A percentile compares a stretch with the other conserved stretches of the same genome.
Conservation (phyloP, 1,140 invertebrate species). For the Vollenhovia emeryi region DNA sequence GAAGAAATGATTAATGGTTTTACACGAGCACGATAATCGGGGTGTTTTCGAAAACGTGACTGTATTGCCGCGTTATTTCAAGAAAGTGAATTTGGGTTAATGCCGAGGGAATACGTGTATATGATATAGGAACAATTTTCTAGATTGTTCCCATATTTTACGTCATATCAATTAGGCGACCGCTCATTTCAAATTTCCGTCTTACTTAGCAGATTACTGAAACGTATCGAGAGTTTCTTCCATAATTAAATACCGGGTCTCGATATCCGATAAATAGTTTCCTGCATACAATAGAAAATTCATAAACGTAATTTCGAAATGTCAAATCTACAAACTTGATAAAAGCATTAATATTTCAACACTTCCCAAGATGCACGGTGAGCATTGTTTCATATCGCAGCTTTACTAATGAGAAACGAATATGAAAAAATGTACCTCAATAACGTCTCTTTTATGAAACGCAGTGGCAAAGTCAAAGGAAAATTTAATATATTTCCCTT, state of each 20-base stretch:
- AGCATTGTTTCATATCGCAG: background rate
- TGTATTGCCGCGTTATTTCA: background rate
- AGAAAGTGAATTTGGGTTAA: constrained; percentile 1
- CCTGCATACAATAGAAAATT: background rate
- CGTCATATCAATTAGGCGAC: background rate
- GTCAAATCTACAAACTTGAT: background rate
- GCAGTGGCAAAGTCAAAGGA: background rate
- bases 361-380: background rate
- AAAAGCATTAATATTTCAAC: background rate
- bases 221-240: background rate
- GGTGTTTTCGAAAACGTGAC: background rate
- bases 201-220: background rate
- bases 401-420: background rate
- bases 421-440: background rate
- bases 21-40: background rate
- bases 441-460: background rate
- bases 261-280: background rate
- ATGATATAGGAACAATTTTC: background rate
- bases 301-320: background rate
- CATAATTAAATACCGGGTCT: background rate
- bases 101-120: background rate
- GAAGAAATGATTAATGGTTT: background rate
- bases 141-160: constrained; percentile 2
- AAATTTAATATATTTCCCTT: background rate
- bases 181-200: background rate